phyloP scores from a whole-genome alignment of 1,140 invertebrate species.

The Oryctes rhinoceros region DNA sequence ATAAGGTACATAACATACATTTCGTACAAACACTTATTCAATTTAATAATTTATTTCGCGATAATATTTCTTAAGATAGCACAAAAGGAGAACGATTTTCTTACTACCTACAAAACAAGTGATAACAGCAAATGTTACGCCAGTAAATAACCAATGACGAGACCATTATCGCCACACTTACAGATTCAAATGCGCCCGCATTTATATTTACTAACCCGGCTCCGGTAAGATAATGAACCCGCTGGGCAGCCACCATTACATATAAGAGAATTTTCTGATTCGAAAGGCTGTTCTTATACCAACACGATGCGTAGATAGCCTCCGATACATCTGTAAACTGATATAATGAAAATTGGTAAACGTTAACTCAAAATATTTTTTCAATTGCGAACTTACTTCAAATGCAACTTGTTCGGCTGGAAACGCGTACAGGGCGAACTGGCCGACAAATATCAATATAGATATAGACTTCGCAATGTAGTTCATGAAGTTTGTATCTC shows the following conservation, averaged over 20 bases:
- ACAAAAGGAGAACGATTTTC: slow-evolving; percentile 6
- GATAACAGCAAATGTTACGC: neutral
- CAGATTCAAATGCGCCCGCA: neutral
- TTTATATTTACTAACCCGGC: neutral
- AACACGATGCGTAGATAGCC: neutral
- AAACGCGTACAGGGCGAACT: neutral
- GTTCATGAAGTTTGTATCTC: neutral
- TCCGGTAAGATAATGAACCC: neutral
- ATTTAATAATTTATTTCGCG: neutral
- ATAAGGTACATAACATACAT: neutral
- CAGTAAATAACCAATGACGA: neutral
- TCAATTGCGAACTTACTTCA: neutral
- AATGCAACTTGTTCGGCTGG: neutral
- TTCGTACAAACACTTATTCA: neutral
- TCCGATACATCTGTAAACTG: slow-evolving; percentile 2
- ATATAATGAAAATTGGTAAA: neutral
- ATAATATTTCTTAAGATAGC: slow-evolving; percentile 1
- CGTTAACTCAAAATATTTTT: no score
- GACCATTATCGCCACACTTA: neutral
- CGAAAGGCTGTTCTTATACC: neutral
- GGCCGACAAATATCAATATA: neutral
- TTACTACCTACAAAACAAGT: neutral
- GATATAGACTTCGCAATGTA: neutral
- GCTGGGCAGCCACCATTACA: neutral
- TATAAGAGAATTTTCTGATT: neutral